These are phyloP conservation scores for Nemoura dubitans DNA, from an alignment of 2,888 invertebrate genomes.

Conservation along the genomic window DNA sequence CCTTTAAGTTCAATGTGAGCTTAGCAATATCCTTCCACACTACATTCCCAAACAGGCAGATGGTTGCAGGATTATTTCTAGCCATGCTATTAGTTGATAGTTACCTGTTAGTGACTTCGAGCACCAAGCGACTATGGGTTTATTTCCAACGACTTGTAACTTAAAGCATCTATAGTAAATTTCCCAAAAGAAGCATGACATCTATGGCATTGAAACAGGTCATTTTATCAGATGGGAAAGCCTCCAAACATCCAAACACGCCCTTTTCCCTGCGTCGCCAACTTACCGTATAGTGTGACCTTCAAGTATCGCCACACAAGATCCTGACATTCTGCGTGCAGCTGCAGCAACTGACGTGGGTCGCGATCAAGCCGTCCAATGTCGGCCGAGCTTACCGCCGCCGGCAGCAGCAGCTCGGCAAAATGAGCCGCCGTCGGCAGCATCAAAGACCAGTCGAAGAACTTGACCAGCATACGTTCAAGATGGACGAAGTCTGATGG, in stretches of 20 bases:
- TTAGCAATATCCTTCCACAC: too few species aligned
- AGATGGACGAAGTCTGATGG: neutral
- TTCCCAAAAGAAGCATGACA: too few species aligned
- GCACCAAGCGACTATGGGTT: too few species aligned
- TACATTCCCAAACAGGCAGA: too few species aligned
- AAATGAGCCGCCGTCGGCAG: neutral
- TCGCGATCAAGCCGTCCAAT: neutral
- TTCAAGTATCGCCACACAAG: neutral
- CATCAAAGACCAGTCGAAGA: neutral
- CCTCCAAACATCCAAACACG: neutral
- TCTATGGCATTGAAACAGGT: too few species aligned
- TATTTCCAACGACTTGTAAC: too few species aligned
- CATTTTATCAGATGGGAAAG: too few species aligned
- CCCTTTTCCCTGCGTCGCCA: neutral
- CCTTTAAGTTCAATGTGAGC: too few species aligned
- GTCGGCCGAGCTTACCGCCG: neutral
- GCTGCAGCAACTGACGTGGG: neutral
- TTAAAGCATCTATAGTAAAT: too few species aligned
- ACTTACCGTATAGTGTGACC: neutral
- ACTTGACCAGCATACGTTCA: neutral
- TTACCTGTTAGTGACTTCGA: too few species aligned
- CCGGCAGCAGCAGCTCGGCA: neutral
- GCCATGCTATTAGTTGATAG: too few species aligned
- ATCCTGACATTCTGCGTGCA: neutral
- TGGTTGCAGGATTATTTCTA: too few species aligned